phyloP scores from a whole-genome alignment of 2,113 vertebrate genomes.

The Vireo altiloquus region DNA sequence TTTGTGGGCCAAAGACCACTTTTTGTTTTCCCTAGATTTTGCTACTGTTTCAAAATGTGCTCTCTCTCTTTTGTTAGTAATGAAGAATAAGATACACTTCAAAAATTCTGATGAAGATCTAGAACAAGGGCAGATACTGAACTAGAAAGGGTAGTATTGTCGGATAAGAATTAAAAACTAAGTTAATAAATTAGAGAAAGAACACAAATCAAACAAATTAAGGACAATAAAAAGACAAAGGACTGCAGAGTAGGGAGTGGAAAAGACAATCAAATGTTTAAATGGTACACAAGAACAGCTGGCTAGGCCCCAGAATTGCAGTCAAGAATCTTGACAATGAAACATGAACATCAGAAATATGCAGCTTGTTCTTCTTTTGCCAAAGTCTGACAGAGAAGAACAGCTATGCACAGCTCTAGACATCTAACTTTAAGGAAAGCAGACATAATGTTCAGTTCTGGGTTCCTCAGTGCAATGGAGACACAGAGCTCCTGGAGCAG shows the following conservation, averaged over 20 bases:
- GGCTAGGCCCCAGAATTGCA: neutral
- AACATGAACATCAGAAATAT: neutral
- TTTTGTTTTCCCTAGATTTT: neutral
- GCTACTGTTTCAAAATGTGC: neutral
- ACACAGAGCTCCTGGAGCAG: neutral
- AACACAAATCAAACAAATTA: neutral
- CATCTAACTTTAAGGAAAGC: neutral
- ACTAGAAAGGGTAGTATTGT: neutral
- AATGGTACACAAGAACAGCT: neutral
- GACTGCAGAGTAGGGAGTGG: neutral
- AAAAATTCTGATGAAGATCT: neutral
- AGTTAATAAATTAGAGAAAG: neutral
- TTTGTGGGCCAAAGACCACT: neutral
- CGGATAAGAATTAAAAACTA: neutral
- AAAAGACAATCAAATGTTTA: neutral
- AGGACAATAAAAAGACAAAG: neutral
- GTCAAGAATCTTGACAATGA: neutral
- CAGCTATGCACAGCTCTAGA: neutral
- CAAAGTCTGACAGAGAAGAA: accelerated
- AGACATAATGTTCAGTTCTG: neutral
- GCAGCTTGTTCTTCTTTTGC: neutral
- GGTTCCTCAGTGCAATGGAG: neutral
- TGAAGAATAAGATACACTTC: neutral
- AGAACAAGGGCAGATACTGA: neutral
- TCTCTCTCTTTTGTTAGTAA: neutral